Percentiles rank a stretch among this genome's conserved stretches.
Conservation (phyloP, 2,888 invertebrate species). For the Luperina nickerlii region DNA sequence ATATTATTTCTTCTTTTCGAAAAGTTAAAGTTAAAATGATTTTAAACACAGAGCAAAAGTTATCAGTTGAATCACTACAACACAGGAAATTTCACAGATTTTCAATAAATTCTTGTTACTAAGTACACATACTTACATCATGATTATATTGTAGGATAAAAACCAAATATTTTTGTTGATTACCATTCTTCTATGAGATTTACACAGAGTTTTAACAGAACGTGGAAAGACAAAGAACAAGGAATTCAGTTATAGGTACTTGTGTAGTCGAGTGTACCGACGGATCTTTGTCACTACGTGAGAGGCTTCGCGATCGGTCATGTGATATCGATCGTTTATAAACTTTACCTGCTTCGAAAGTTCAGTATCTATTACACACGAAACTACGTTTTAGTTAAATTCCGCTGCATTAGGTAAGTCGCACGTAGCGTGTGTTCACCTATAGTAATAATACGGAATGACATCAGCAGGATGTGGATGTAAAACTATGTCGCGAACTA, state of each 20-base stretch:
- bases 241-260: background rate
- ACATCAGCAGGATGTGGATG: no score
- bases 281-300: constrained; percentile 3
- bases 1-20: background rate
- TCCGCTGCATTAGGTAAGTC: background rate
- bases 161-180: background rate
- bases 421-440: background rate
- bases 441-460: no score
- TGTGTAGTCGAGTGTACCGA: constrained; percentile 21
- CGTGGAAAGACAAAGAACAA: background rate
- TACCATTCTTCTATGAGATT: background rate
- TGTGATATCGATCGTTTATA: background rate
- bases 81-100: background rate
- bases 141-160: background rate
- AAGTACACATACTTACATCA: background rate
- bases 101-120: background rate
- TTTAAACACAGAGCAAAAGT: background rate
- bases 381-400: background rate
- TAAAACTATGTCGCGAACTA: no score
- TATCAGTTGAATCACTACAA: background rate
- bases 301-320: constrained; percentile 9
- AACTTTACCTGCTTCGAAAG: constrained; percentile 7
- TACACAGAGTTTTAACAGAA: background rate
- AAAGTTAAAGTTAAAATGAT: background rate
- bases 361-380: background rate